Percentiles rank a stretch among this genome's conserved stretches.
Evolutionary conservation across 2,113 vertebrate genomes (phyloP).

Genomic region (Anas platyrhynchos): DNA sequence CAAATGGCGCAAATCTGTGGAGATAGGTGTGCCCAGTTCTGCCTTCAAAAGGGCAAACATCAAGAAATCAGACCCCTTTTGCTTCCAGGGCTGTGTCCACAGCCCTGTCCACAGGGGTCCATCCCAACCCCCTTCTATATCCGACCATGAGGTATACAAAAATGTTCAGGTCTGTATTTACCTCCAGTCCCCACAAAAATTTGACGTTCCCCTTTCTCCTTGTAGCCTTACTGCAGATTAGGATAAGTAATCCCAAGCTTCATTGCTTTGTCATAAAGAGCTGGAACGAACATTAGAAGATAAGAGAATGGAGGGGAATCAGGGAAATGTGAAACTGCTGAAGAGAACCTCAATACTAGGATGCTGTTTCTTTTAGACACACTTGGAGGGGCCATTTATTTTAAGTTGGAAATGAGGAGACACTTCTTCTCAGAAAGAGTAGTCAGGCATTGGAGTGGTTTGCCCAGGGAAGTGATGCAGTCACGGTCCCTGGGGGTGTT

Average conservation of each 20-base stretch:
- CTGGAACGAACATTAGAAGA: neutral
- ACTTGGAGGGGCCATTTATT: neutral
- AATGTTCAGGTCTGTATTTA: neutral
- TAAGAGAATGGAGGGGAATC: neutral
- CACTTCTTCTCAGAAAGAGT: too few species aligned
- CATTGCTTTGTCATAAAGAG: neutral
- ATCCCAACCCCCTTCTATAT: neutral
- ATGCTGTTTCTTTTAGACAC: neutral
- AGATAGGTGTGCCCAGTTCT: neutral
- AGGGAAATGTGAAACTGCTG: neutral
- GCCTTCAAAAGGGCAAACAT: neutral
- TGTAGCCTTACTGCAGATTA: neutral
- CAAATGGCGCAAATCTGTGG: neutral
- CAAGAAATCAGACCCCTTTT: neutral
- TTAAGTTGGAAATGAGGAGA: too few species aligned
- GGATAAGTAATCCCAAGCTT: neutral
- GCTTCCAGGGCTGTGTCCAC: neutral
- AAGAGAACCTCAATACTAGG: neutral
- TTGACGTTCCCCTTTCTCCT: fast-evolving
- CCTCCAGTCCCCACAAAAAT: neutral
- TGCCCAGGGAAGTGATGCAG: too few species aligned
- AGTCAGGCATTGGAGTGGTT: too few species aligned
- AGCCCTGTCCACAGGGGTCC: too few species aligned
- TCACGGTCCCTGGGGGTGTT: too few species aligned
- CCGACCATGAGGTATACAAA: neutral